phyloP scores from a whole-genome alignment of 2,888 invertebrate species.

The Drosophila buzzatii region DNA sequence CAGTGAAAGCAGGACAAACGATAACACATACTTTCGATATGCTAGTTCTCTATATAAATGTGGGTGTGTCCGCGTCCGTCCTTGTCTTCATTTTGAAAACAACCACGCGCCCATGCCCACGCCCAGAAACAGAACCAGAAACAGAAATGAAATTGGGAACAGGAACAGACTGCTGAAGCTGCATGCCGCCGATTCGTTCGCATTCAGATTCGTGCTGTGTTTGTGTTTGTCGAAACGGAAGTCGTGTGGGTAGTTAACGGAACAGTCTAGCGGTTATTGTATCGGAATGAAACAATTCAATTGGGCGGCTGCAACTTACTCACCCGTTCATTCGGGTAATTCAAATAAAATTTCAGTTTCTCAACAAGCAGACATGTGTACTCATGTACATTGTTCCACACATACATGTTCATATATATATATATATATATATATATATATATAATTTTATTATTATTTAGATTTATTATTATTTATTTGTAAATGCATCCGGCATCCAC shows the following conservation, averaged over 20 bases:
- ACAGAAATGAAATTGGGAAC: conserved; percentile 12
- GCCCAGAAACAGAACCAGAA: conserved; percentile 16
- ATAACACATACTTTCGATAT: conserved; percentile 8
- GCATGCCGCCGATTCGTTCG: conserved; percentile 20
- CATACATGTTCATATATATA: not conserved
- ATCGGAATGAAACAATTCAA: conserved; percentile 73
- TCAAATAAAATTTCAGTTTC: conserved; percentile 42
- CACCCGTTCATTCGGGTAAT: conserved; percentile 42
- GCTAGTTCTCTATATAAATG: conserved; percentile 7
- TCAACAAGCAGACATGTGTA: conserved; percentile 1
- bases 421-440: no score
- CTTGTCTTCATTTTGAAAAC: conserved; percentile 51
- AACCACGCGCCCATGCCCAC: conserved; percentile 37
- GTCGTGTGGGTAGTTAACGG: conserved; percentile 69
- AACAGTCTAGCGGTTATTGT: conserved; percentile 65
- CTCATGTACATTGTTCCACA: not conserved
- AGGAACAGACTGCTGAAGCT: conserved; percentile 11
- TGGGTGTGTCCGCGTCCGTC: conserved; percentile 50
- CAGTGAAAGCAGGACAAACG: conserved; percentile 39
- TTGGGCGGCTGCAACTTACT: conserved; percentile 55
- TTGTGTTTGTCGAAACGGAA: conserved; percentile 63
- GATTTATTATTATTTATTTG: not conserved
- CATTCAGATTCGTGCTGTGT: conserved; percentile 12
- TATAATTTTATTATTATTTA: not conserved
- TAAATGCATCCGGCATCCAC: not conserved